Evolutionary conservation across 2,888 invertebrate genomes (phyloP), one percentile per base, ranked within the genome.

Genomic region (Ormia ochracea): DNA sequence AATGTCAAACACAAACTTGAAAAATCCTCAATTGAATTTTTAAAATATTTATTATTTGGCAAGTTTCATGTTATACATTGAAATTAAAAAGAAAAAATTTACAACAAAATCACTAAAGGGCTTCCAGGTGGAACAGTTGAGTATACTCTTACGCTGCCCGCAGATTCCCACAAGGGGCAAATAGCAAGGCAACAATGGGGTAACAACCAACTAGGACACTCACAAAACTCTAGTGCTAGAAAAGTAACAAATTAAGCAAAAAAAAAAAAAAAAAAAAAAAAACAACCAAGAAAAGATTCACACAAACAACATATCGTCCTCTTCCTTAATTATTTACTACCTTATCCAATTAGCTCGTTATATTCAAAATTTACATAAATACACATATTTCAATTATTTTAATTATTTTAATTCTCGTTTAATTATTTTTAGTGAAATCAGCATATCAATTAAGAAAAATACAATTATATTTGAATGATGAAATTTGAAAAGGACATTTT

Each of bases 381-480:
- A 43, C 21, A n/a, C 10, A 10, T 28, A 19, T 50, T 58, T 21
- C 38, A 3, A 41, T 33, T 52, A 5, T 61, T 61, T 61, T 0
- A 21, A 14, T 4, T 48, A 36, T 50, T 28, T 10, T 3, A 36
- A n/a, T 52, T 58, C 38, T 61, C 4, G 31, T 26, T 70, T 70
- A 4, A n/a, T 88, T 85, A 78, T 85, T 87, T n/a, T 86, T 84
- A 87, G 69, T 87, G 87, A 87, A 89, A 89, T 88, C 88, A 89
- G 89, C 89, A 89, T 89, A 89, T 89, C 89, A 89, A 88, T 89
- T 88, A 86, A 82, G 83, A 83, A 83, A 81, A 83, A 82, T 82
- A 82, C 61, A 45, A 69, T 38, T 41, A 66, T 41, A 31, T 50
- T 56, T 4, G 48, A 58, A 56, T 5, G n/a, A n/a, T n/a, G 21